A percentile compares a stretch with the other conserved stretches of the same genome.
Evolutionary conservation across 2,888 invertebrate genomes (phyloP).

Genomic region (Nasonia oneida): DNA sequence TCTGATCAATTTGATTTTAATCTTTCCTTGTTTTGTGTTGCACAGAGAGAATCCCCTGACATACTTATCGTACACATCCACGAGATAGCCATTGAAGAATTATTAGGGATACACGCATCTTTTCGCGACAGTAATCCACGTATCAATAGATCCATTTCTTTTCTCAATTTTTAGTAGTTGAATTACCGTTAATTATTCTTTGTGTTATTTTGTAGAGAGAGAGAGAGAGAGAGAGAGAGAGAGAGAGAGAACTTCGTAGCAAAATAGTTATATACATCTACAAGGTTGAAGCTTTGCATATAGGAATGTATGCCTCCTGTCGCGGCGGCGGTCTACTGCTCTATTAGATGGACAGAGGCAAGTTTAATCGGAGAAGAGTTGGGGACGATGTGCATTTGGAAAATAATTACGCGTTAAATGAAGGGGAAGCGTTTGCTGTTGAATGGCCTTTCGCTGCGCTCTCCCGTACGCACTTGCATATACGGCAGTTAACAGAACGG

Average conservation of each 20-base stretch:
- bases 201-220: neutral
- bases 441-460: constrained; percentile 56
- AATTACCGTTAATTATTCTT: neutral
- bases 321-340: constrained; percentile 7
- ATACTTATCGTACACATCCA: neutral
- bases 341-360: constrained; percentile 63
- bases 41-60: neutral
- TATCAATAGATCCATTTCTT: neutral
- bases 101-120: neutral
- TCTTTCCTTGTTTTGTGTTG: neutral
- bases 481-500: constrained; percentile 35
- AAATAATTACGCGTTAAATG: constrained; percentile 77
- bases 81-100: neutral
- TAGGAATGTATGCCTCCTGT: neutral
- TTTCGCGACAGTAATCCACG: neutral
- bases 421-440: constrained; percentile 72
- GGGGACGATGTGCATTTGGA: constrained; percentile 69
- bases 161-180: neutral
- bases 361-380: constrained; percentile 66
- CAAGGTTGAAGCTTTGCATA: neutral
- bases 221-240: neutral
- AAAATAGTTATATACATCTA: neutral
- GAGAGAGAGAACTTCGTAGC: neutral
- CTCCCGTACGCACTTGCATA: constrained; percentile 16
- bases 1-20: neutral